Base-by-base conservation (phyloP, 2,888 invertebrate genomes). In the Folsomia manolachei region DNA sequence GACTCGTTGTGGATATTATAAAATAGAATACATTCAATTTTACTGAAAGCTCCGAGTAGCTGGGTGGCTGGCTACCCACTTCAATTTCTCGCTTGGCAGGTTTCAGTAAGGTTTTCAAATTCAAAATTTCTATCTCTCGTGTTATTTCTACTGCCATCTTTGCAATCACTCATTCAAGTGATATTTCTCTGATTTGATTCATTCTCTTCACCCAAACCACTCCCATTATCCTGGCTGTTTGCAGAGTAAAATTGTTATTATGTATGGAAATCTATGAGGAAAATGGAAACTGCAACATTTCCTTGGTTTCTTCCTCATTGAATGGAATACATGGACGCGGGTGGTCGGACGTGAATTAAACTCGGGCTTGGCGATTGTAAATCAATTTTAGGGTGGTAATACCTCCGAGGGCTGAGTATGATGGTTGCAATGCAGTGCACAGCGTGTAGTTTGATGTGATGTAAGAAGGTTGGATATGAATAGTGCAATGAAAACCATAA, bases 1-100 rank as follows among this genome's bases (percentile, higher is more conserved):
- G n/a, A n/a, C n/a, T n/a, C n/a, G n/a, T n/a, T n/a, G n/a, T n/a
- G n/a, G n/a, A n/a, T n/a, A n/a, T n/a, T n/a, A n/a, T n/a, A n/a
- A n/a, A n/a, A n/a, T n/a, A n/a, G n/a, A n/a, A n/a, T n/a, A n/a
- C n/a, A n/a, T n/a, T n/a, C n/a, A n/a, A n/a, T n/a, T n/a, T n/a
- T n/a, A n/a, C n/a, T n/a, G n/a, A n/a, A n/a, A n/a, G n/a, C n/a
- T n/a, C n/a, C n/a, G n/a, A n/a, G n/a, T n/a, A n/a, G n/a, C n/a
- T n/a, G n/a, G n/a, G 39, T 39, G 14, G 39, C 14, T 39, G 39
- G 39, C n/a, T n/a, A n/a, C n/a, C 7, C 39, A 39, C 39, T 39
- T 39, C 39, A 78, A 78, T 78, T 78, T 78, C 73, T 78, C 78
- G 78, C 74, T 78, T 75, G 75, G 75, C 71, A 76, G 78, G 74